Base-by-base conservation (phyloP, 2,113 vertebrate species). In the Pelobates fuscus region DNA sequence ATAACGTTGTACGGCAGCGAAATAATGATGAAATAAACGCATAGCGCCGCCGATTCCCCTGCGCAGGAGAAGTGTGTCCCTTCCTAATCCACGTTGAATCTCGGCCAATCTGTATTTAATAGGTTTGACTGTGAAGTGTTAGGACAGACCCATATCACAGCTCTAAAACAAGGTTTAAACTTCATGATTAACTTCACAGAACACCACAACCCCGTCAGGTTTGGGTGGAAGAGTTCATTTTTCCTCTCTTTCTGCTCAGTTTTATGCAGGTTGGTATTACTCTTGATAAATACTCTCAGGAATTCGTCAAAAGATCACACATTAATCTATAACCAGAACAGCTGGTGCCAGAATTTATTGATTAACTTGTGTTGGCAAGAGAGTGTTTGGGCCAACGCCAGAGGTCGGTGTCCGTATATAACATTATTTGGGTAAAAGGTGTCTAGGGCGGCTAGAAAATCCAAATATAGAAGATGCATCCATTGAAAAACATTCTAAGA, bases 401-500 rank as follows among this genome's bases (percentile, higher is more conserved):
- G n/a, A n/a, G n/a, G n/a, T n/a, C n/a, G n/a, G n/a, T n/a, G n/a
- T n/a, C n/a, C n/a, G n/a, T n/a, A n/a, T n/a, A n/a, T n/a, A n/a
- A n/a, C n/a, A n/a, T 14, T 26, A 43, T 30, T 24, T 2, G 21
- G 57, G 10, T 20, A 44, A 23, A 59, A 25, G 24, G 29, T 44
- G 10, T 52, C 23, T 4, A 18, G 20, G 25, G 6, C 17, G 18
- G 12, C 11, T 11, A 29, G 57, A n/a, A n/a, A n/a, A 68, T 17
- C 67, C 67, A 43, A 54, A 41, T 29, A 70, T 58, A 70, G 49
- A 18, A 12, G n/a, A 41, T 17, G 62, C 30, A 23, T 46, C 41
- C 58, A 62, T 62, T 71, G 41, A 61, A 29, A 71, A 58, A 17
- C 58, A 61, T 62, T 71, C 32, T 60, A 2, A 27, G 25, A 27